phyloP scores from a whole-genome alignment of 2,113 vertebrate genomes.

The Sturnira hondurensis region DNA sequence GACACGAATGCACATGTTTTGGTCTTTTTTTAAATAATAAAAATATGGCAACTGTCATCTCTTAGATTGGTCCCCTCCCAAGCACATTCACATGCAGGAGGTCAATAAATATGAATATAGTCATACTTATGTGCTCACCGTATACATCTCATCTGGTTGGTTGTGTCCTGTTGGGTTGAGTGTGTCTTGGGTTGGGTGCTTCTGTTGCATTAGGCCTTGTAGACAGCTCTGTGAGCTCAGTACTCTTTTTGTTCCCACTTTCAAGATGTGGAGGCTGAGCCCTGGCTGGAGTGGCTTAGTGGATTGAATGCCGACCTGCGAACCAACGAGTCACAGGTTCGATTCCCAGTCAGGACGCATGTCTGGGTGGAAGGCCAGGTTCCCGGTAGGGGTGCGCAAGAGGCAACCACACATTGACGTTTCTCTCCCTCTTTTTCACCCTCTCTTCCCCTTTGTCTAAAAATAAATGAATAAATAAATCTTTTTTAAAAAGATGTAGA shows the following conservation, averaged over 20 bases:
- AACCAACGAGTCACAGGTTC: no score
- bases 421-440: no score
- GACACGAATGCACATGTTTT: rapidly evolving
- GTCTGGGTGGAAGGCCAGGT: no score
- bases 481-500: neutral
- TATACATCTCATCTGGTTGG: neutral
- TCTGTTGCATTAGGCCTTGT: neutral
- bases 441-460: no score
- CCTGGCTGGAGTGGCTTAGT: no score
- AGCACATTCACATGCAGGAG: rapidly evolving
- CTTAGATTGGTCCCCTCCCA: neutral
- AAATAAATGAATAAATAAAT: no score
- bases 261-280: no score
- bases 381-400: no score
- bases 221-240: neutral
- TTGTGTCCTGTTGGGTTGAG: no score
- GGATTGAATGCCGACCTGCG: no score
- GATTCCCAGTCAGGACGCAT: no score
- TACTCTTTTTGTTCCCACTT: neutral
- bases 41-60: neutral
- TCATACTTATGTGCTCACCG: rapidly evolving
- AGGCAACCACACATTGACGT: no score
- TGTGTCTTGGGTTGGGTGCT: neutral
- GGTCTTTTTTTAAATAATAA: neutral
- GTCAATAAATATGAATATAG: rapidly evolving